These are phyloP conservation scores for Antechinus stuartii DNA, from an alignment of 2,113 vertebrate genomes.

Conservation along the genomic window DNA sequence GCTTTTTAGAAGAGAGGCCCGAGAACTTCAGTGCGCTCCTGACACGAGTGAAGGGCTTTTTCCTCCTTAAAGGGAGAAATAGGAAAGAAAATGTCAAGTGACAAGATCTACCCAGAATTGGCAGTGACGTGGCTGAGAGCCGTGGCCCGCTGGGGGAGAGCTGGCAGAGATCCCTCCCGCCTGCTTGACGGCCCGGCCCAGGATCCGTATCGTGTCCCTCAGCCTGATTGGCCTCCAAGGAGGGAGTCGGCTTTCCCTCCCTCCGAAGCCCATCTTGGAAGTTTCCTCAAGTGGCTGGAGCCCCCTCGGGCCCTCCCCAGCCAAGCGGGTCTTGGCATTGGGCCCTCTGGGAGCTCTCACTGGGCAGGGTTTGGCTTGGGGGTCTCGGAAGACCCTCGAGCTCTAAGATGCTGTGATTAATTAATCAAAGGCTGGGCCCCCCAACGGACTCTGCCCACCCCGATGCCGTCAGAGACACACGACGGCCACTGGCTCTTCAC, in stretches of 20 bases:
- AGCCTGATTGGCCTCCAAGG: neutral
- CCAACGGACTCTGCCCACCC: too few relatives aligned
- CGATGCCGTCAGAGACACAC: too few relatives aligned
- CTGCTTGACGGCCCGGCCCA: too few relatives aligned
- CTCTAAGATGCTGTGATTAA: neutral
- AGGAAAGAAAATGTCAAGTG: neutral
- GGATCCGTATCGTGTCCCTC: too few relatives aligned
- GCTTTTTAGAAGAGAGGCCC: too few relatives aligned
- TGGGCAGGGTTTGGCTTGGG: neutral
- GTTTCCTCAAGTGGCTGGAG: neutral
- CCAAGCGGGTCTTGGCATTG: neutral
- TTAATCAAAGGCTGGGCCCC: too few relatives aligned
- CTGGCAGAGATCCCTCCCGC: too few relatives aligned
- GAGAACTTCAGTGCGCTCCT: neutral
- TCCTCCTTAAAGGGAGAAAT: neutral
- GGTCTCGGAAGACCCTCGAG: neutral
- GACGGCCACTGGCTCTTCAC: neutral
- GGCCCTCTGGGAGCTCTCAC: neutral
- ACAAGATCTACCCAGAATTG: neutral
- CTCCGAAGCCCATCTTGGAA: neutral
- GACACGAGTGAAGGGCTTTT: neutral
- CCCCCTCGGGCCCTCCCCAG: too few relatives aligned
- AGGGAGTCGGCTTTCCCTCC: neutral
- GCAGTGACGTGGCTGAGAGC: neutral
- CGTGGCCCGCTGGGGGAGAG: neutral